phyloP scores from a whole-genome alignment of 2,888 invertebrate genomes.

The Tuta absoluta region DNA sequence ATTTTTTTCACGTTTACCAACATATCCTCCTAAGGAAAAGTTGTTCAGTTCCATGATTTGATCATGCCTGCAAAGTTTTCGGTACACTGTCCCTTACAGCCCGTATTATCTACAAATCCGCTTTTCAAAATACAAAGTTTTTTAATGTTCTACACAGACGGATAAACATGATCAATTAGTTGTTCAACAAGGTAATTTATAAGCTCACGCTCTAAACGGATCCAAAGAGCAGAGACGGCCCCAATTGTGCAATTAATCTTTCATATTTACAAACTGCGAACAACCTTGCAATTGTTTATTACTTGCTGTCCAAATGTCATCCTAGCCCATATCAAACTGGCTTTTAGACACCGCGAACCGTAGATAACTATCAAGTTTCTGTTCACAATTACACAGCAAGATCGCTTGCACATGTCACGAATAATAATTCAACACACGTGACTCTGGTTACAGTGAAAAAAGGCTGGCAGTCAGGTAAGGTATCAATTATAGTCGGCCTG shows the following conservation, averaged over 20 bases:
- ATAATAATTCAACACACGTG: slow-evolving; percentile 36
- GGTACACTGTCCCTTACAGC: too few relatives aligned
- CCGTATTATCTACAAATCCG: too few relatives aligned
- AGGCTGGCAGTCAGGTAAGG: slow-evolving; percentile 29
- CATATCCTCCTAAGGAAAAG: too few relatives aligned
- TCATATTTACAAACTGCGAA: slow-evolving; percentile 26
- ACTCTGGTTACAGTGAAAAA: slow-evolving; percentile 33
- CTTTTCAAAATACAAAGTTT: too few relatives aligned
- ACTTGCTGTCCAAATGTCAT: slow-evolving; percentile 24
- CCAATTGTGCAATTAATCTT: slow-evolving; percentile 17
- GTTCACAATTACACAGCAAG: slow-evolving; percentile 28
- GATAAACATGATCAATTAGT: slow-evolving; percentile 17
- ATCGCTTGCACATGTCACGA: slow-evolving; percentile 28
- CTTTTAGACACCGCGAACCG: slow-evolving; percentile 8
- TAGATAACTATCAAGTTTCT: slow-evolving; percentile 16
- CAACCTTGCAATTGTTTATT: slow-evolving; percentile 24
- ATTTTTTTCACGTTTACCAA: too few relatives aligned
- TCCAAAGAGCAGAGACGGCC: slow-evolving; percentile 13
- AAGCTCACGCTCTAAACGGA: slow-evolving; percentile 15
- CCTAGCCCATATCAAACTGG: slow-evolving; percentile 16
- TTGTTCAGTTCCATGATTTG: too few relatives aligned
- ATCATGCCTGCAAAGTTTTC: too few relatives aligned
- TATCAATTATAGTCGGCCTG: slow-evolving; percentile 48
- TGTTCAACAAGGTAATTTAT: slow-evolving; percentile 14
- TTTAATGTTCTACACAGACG: slow-evolving; percentile 13